Percentiles rank a stretch among this genome's conserved stretches.
Conservation (phyloP, 2,797 vertebrate genomes). For the Balearica regulorum region DNA sequence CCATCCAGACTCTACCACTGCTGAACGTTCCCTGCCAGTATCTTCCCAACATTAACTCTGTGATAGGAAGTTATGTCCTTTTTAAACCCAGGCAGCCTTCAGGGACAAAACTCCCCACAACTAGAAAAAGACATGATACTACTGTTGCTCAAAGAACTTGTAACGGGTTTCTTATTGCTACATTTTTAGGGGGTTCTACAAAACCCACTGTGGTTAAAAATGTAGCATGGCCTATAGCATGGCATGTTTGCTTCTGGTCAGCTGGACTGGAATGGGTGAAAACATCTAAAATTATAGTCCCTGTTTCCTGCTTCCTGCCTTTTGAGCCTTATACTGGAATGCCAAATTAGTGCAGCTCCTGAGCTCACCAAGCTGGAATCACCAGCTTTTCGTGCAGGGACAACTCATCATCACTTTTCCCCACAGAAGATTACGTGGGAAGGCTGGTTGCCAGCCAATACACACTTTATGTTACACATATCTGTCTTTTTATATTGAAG, state of each 20-base stretch:
- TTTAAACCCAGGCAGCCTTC: background rate
- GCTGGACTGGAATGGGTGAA: background rate
- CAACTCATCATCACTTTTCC: background rate
- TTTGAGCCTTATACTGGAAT: background rate
- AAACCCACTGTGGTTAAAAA: background rate
- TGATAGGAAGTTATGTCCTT: background rate
- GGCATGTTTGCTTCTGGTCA: background rate
- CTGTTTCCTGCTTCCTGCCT: background rate
- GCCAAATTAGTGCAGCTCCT: background rate
- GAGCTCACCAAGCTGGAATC: background rate
- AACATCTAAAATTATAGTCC: background rate
- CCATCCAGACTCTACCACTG: background rate
- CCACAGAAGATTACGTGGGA: background rate
- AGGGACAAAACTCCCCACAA: background rate
- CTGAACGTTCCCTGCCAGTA: background rate
- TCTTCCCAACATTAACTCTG: background rate
- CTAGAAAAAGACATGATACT: background rate
- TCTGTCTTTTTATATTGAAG: background rate
- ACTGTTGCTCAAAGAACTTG: background rate
- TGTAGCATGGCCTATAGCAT: rapidly evolving
- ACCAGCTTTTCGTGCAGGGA: background rate
- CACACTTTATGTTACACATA: background rate
- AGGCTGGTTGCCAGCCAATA: background rate
- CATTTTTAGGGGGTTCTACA: background rate
- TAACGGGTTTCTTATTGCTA: background rate